Evolutionary conservation across 2,797 vertebrate genomes (phyloP), one percentile per base, ranked within the genome.

Genomic region (Mus caroli): DNA sequence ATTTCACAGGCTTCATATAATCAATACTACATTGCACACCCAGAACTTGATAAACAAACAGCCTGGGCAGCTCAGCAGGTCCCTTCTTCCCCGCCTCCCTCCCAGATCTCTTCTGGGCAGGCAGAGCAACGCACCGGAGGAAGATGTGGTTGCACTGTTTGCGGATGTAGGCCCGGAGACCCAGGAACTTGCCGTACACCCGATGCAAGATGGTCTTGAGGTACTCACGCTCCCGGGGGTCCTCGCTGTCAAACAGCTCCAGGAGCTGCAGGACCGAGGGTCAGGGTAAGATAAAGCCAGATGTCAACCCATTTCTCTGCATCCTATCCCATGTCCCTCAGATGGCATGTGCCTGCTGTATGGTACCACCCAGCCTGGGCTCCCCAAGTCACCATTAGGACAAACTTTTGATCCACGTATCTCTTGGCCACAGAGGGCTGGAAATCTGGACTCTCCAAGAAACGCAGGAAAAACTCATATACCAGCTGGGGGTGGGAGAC

Each of bases 101-200:
- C 67, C 52, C 56, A 64, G 34, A 43, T 46, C 40, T 75, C 43
- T 19, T 10, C 6, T 8, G n/a, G 40, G 8, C 56, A n/a, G 94
- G 76, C 52, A 17, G 85, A 11, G 12, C 67, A 37, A 37, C 96
- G 98, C 90, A 99, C 99, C 99, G 99, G 98, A 99, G 99, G 97
- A 99, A 99, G 98, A 99, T 99, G 98, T 99, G 99, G 98, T 99
- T 99, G 98, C 99, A 99, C 97, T 99, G 99, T 98, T 99, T 99
- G 97, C 99, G 99, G 98, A 99, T 99, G 95, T 99, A 99, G 52
- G 99, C 99, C 93, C 99, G 98, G 76, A 99, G 99, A 80, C 99
- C 99, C 97, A 99, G 99, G 97, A 99, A 99, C 98, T 99, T 99
- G 98, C 99, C 99, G 13, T 99, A 99, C 93, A 99, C 99, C 22